phyloP scores from a whole-genome alignment of 2,113 vertebrate genomes.

The Toxostoma redivivum region DNA sequence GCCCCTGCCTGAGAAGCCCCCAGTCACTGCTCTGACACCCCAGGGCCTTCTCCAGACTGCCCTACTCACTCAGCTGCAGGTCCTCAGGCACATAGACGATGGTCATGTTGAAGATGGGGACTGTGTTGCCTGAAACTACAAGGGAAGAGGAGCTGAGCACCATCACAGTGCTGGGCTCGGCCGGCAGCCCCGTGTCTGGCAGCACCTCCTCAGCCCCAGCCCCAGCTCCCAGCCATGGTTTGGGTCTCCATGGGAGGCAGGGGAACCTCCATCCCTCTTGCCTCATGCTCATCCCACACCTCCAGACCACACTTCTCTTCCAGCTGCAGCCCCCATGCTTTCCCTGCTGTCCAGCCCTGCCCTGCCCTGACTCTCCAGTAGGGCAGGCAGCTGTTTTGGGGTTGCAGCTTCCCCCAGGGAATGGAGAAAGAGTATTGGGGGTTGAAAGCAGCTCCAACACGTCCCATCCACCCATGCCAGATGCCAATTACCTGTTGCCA shows the following conservation, averaged over 20 bases:
- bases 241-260: neutral
- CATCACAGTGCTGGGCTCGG: rapidly evolving
- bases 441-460: neutral
- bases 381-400: neutral
- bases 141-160: neutral
- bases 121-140: conserved; percentile 44
- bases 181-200: rapidly evolving
- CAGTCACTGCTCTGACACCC: neutral
- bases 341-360: neutral
- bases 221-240: rapidly evolving
- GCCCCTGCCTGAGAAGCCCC: rapidly evolving
- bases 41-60: rapidly evolving
- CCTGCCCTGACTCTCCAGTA: neutral
- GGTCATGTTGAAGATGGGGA: neutral
- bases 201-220: neutral
- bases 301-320: rapidly evolving
- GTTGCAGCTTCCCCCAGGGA: neutral
- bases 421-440: rapidly evolving
- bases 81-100: neutral
- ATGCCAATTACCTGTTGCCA: neutral
- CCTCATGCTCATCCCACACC: neutral
- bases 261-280: neutral
- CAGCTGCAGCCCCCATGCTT: neutral
- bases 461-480: rapidly evolving
- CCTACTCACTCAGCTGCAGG: conserved; percentile 21